A percentile compares a stretch with the other conserved stretches of the same genome.
These are phyloP conservation scores for Leptobrachium ailaonicum DNA, from an alignment of 2,113 vertebrate genomes.

Conservation along the genomic window DNA sequence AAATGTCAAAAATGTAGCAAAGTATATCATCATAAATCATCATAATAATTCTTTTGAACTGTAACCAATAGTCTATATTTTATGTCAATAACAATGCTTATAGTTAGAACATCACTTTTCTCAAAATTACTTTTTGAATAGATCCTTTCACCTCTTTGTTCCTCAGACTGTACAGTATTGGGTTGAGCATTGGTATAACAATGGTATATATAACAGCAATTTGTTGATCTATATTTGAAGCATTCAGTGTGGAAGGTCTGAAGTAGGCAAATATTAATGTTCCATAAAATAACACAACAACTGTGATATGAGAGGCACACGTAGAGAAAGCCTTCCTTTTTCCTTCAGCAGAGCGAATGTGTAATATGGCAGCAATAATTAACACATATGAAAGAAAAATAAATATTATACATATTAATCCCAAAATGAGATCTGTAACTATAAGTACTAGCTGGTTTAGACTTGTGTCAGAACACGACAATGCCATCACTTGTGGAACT, in stretches of 20 bases:
- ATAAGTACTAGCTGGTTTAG: slow-evolving; percentile 49
- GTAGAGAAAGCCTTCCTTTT: slow-evolving; percentile 52
- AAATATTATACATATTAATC: slow-evolving; percentile 45
- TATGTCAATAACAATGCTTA: too few relatives aligned
- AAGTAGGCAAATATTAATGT: slow-evolving; percentile 56
- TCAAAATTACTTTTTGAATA: slow-evolving; percentile 47
- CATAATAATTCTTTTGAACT: too few relatives aligned
- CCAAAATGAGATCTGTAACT: slow-evolving; percentile 11
- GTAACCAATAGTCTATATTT: too few relatives aligned
- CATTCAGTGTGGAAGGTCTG: slow-evolving; percentile 49
- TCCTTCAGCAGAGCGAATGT: slow-evolving; percentile 41
- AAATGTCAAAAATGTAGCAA: too few relatives aligned
- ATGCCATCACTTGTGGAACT: slow-evolving; percentile 50
- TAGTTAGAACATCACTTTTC: background rate
- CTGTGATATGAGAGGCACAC: slow-evolving; percentile 51
- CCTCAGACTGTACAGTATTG: slow-evolving; percentile 57
- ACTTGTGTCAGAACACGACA: slow-evolving; percentile 54
- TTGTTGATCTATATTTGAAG: slow-evolving; percentile 51
- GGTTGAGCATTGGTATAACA: slow-evolving; percentile 57
- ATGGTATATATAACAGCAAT: slow-evolving; percentile 55
- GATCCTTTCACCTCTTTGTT: slow-evolving; percentile 56
- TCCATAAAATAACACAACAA: slow-evolving; percentile 53
- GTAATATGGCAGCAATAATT: slow-evolving; percentile 38
- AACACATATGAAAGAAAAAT: slow-evolving; percentile 42
- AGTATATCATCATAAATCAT: too few relatives aligned